These are phyloP conservation scores for Subacronicta megacephala DNA, from an alignment of 2,888 invertebrate genomes.

Conservation along the genomic window DNA sequence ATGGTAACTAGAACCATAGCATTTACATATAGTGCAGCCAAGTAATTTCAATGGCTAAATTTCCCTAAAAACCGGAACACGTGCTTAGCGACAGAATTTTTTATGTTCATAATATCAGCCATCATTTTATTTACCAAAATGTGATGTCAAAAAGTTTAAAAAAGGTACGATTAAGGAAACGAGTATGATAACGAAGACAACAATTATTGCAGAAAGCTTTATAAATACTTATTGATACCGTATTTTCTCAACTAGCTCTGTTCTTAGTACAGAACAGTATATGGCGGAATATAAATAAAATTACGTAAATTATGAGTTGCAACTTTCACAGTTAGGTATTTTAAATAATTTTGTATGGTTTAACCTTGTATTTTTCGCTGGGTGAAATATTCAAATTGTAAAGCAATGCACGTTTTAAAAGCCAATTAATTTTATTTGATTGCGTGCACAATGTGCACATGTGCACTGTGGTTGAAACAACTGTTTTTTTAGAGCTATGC, in stretches of 20 bases:
- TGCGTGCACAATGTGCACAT: background rate
- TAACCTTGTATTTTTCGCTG: background rate
- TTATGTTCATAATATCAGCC: too few relatives aligned
- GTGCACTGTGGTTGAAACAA: background rate
- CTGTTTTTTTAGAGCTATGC: background rate
- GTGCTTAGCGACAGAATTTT: too few relatives aligned
- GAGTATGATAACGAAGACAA: too few relatives aligned
- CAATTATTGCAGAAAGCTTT: too few relatives aligned
- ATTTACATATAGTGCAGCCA: too few relatives aligned
- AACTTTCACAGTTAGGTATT: background rate
- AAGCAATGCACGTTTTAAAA: constrained; percentile 1
- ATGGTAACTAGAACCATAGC: too few relatives aligned
- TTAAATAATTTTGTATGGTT: background rate
- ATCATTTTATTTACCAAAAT: too few relatives aligned
- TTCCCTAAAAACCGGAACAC: too few relatives aligned
- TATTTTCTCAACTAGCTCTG: constrained; percentile 4
- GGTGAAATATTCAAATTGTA: background rate
- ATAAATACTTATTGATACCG: background rate
- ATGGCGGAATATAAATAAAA: constrained; percentile 10
- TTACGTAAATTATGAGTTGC: constrained; percentile 6
- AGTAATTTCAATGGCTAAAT: too few relatives aligned
- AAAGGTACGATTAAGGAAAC: too few relatives aligned
- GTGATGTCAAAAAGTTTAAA: too few relatives aligned
- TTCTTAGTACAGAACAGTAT: constrained; percentile 34
- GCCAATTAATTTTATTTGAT: background rate